Evolutionary conservation across 2,113 vertebrate genomes (phyloP), one percentile per base, ranked within the genome.

Genomic region (Capreolus pygargus): DNA sequence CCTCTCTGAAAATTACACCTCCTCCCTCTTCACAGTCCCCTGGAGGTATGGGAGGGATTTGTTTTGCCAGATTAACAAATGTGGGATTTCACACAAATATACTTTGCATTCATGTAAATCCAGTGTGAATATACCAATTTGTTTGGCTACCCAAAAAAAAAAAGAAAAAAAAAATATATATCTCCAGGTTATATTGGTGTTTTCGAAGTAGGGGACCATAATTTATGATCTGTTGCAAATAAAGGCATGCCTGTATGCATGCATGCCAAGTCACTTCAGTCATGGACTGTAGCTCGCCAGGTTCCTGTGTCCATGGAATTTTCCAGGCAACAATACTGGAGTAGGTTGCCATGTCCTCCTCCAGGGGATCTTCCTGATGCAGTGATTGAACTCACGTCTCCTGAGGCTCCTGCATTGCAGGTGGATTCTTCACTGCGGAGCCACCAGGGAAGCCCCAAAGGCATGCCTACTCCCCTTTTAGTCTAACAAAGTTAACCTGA

Each of bases 21-120:
- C 19, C 3, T 16, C 14, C 17, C 0, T 0, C 16, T 19, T n/a
- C 39, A 39, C 1, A 2, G 52, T 87, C n/a, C 21, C 54, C 61
- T 47, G 67, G 79, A 67, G 27, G 47, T 70, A 1, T 0, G 1
- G 7, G 76, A 64, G n/a, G 43, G 27, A 5, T 47, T 33, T 0
- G 6, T 94, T 78, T 64, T 76, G 57, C 79, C 13, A 6, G 16
- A 60, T 52, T 16, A 33, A 60, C 50, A 50, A 4, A 7, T 6
- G 8, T 45, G 60, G 33, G 84, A 54, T 60, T 52, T 33, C 5
- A 1, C 12, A 1, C 30, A 13, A 50, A 50, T 17, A 88, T 57
- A 36, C 76, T 58, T 88, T 33, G 23, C 36, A 19, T 60, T 94
- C 28, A 11, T n/a, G 83, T 14, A 16, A 17, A 2, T 61, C 19